phyloP scores from a whole-genome alignment of 2,113 vertebrate genomes.

The Platycercus adscitus region DNA sequence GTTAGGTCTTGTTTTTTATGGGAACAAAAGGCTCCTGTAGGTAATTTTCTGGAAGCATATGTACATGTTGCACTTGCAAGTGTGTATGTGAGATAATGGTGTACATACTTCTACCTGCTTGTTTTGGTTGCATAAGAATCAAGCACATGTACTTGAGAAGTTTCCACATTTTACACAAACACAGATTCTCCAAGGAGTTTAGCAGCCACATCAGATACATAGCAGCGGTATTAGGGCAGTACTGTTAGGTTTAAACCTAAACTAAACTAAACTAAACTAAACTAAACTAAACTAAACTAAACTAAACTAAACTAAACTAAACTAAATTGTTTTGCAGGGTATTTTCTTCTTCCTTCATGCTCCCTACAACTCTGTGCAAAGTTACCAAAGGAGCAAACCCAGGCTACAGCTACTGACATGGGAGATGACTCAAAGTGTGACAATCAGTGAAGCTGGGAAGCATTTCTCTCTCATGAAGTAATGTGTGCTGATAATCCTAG shows the following conservation, averaged over 20 bases:
- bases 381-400: background rate
- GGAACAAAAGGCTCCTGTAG: background rate
- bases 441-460: background rate
- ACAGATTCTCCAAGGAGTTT: background rate
- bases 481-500: constrained; percentile 36
- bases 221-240: background rate
- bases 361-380: background rate
- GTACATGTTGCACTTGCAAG: background rate
- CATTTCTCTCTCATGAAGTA: constrained; percentile 51
- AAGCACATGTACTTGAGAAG: background rate
- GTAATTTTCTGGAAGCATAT: background rate
- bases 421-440: background rate
- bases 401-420: background rate
- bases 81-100: background rate
- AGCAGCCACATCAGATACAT: background rate
- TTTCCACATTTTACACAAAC: background rate
- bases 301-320: background rate
- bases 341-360: background rate
- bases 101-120: background rate
- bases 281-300: background rate
- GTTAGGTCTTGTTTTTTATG: background rate
- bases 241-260: background rate
- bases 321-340: background rate
- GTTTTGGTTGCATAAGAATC: background rate
- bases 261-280: background rate